Evolutionary conservation across 2,113 vertebrate species (phyloP), one percentile per base, ranked within the genome.

Genomic region (Oreocharis arfaki): DNA sequence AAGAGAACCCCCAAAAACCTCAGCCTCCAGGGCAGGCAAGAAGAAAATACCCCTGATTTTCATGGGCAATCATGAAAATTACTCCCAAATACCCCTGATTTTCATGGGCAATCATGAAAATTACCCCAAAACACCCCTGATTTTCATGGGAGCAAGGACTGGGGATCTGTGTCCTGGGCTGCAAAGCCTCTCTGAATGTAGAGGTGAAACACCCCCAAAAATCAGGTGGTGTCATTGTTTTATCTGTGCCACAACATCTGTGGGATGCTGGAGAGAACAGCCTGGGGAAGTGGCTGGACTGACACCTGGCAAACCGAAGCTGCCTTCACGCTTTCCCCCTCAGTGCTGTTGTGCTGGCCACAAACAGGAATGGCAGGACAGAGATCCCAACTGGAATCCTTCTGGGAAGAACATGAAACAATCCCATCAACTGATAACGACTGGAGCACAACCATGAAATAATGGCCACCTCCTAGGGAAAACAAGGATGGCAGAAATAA

Each of bases 321-420:
- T n/a, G 30, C 10, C 52, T 30, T 16, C 50, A 32, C 44, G 10
- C 0, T 2, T 13, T 4, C 12, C 20, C 13, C 35, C 84, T 80
- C 68, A 3, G 16, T 6, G 2, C 67, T 26, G 24, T 1, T 16
- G 19, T 0, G 2, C 0, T 21, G 56, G 50, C 9, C 32, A 24
- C 67, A 52, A 14, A 26, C 3, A 52, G 39, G 33, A 32, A 9
- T 3, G 21, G 39, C 11, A 69, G 37, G 42, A 32, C n/a, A 55
- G 39, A 27, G 4, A n/a, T 18, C 61, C 81, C 69, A 15, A 3
- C 11, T 14, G 61, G 61, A 65, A 47, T 39, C n/a, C 68, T 24
- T 27, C 70, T 30, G 65, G 16, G 56, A 16, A 24, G 35, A 24
- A 30, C 77, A 37, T 37, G 19, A 67, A 57, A 63, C 1, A 0